Base-by-base conservation (phyloP, 2,797 vertebrate genomes). In the Phalloptychus januarius region DNA sequence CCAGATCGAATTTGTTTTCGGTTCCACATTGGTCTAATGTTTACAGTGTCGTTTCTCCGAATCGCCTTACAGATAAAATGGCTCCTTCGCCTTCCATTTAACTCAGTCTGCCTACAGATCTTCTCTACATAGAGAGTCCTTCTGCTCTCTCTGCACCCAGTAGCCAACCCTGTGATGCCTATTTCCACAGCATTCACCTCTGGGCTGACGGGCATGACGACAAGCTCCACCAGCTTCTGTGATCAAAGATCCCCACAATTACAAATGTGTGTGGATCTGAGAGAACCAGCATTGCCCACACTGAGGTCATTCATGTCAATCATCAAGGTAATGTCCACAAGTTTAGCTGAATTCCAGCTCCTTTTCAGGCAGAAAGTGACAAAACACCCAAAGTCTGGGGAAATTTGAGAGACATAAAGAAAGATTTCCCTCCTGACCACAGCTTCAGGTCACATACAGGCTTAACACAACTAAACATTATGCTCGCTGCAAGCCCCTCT, bases 181-280 rank as follows among this genome's bases (percentile, higher is more conserved):
- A 40, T 94, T 93, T 87, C 94, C 84, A 73, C 87, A 90, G 92
- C 85, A 85, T 94, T 91, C 72, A 28, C 42, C 79, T 81, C 85
- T 91, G 88, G 87, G 88, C 76, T 91, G 91, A 90, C 90, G 91
- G 93, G 89, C 92, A 91, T 87, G 90, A 90, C 85, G 90, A 93
- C 78, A 77, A 90, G 88, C 83, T 89, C 89, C 91, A 92, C 92
- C 92, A 87, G 89, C 91, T 87, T 69, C 85, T 87, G 87, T 92
- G 91, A 94, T 92, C 92, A 91, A 89, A 91, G 89, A 87, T 80
- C 79, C 31, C 80, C 78, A 86, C 90, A 91, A 88, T 90, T 91
- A 91, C 87, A 81, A 87, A 80, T 87, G 89, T 91, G 90, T 89
- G 87, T 86, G 80, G 33, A 75, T 67, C 88, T 80, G 85, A 78